These are phyloP conservation scores for Sinosuthora webbiana DNA, from an alignment of 2,113 vertebrate species.

Conservation along the genomic window DNA sequence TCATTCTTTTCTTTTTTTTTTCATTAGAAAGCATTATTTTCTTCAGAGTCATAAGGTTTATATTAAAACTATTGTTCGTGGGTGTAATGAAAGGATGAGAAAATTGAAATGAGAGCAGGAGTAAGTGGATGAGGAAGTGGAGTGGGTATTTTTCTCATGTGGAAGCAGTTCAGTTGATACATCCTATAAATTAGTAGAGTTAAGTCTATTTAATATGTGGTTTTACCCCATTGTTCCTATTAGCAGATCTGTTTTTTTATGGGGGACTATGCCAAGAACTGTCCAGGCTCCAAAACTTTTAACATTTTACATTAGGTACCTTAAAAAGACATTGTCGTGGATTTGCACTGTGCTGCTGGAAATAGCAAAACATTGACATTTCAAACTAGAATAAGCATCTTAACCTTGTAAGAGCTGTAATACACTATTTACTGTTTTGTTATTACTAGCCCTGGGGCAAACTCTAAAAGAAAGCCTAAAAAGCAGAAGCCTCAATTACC, in stretches of 20 bases:
- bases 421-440: not conserved
- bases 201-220: not conserved
- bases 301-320: not conserved
- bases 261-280: not conserved
- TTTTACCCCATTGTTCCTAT: not conserved
- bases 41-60: not conserved
- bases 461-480: not conserved
- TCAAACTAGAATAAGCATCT: not conserved
- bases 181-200: not conserved
- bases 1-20: not conserved
- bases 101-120: not conserved
- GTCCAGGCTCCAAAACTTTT: not conserved
- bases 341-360: not conserved
- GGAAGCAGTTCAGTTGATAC: not conserved
- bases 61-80: not conserved
- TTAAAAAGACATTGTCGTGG: not conserved
- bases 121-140: not conserved
- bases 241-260: not conserved
- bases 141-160: not conserved
- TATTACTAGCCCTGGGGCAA: not conserved
- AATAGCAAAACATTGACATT: not conserved
- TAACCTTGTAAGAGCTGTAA: conserved; percentile 2
- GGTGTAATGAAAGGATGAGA: not conserved
- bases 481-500: not conserved
- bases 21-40: not conserved